These are phyloP conservation scores for Myioborus miniatus DNA, from an alignment of 2,797 vertebrate species.

Conservation along the genomic window DNA sequence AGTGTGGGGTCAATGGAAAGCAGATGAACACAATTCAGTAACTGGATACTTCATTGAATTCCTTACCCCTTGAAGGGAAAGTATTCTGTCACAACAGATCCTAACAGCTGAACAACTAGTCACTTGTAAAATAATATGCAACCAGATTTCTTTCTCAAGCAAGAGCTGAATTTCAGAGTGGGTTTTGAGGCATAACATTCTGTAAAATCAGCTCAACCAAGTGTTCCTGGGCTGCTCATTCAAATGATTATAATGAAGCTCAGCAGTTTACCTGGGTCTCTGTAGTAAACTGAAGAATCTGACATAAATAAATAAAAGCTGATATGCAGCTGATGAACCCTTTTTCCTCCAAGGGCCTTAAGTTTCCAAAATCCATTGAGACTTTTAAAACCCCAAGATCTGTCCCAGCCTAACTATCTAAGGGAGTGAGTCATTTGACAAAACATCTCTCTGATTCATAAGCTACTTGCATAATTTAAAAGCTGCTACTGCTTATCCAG, in stretches of 20 bases:
- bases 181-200: not conserved
- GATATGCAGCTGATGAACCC: not conserved
- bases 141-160: not conserved
- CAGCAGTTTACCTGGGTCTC: not conserved
- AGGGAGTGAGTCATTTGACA: not conserved
- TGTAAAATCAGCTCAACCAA: not conserved
- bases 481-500: not conserved
- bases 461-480: not conserved
- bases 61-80: not conserved
- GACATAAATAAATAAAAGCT: not conserved
- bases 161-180: not conserved
- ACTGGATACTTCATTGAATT: not conserved
- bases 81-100: not conserved
- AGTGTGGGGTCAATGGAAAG: not conserved
- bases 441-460: not conserved
- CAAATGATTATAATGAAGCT: not conserved
- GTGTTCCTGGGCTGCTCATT: not conserved
- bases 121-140: not conserved
- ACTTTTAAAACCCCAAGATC: not conserved
- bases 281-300: not conserved
- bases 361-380: not conserved
- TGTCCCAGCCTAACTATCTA: not conserved
- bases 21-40: not conserved
- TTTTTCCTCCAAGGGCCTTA: not conserved
- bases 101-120: not conserved